Conservation (phyloP, 2,113 vertebrate species). For the Barnardius zonarius region DNA sequence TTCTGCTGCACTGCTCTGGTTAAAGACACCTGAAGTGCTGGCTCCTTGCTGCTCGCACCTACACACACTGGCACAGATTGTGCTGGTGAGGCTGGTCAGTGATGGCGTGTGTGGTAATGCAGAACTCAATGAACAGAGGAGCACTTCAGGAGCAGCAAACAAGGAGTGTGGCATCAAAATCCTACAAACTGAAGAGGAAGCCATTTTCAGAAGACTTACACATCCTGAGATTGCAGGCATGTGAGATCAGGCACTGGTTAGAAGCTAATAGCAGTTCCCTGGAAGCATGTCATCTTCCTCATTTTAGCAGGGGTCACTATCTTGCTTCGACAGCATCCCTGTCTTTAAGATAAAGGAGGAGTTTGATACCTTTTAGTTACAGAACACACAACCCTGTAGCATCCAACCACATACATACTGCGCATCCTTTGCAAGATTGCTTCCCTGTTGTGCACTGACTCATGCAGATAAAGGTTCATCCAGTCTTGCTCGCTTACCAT, state of each 20-base stretch:
- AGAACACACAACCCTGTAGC: not conserved
- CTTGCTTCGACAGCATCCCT: not conserved
- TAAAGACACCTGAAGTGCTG: not conserved
- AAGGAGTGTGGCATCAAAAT: not conserved
- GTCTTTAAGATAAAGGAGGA: not conserved
- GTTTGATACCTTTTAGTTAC: not conserved
- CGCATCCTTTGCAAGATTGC: not conserved
- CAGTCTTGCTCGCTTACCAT: not conserved
- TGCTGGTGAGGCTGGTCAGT: not conserved
- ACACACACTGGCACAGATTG: not conserved
- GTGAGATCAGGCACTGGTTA: not conserved
- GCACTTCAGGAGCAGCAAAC: not conserved
- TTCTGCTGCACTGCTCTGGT: not conserved
- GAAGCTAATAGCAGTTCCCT: not conserved
- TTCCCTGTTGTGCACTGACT: not conserved
- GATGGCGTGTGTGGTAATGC: rapidly evolving
- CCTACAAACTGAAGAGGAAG: not conserved
- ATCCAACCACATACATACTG: not conserved
- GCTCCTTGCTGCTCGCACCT: not conserved
- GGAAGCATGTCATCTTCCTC: not conserved
- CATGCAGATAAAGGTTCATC: not conserved
- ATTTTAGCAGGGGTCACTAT: not conserved
- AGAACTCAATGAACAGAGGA: not conserved
- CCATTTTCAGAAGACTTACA: not conserved
- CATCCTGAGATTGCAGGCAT: not conserved